phyloP scores from a whole-genome alignment of 2,797 vertebrate genomes.

The Delichon dasypus region DNA sequence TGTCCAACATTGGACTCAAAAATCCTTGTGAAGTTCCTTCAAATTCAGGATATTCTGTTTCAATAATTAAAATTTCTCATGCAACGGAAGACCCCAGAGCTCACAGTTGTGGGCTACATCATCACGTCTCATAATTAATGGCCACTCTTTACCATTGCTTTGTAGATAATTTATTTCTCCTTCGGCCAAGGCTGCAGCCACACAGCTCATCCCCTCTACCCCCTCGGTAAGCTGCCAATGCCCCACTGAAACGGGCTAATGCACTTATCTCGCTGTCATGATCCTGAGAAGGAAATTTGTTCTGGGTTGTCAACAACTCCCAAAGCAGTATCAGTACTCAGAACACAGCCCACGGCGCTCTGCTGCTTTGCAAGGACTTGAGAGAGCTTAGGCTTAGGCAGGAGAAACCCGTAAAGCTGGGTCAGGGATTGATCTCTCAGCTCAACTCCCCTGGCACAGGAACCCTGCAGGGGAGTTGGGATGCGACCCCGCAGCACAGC shows the following conservation, averaged over 20 bases:
- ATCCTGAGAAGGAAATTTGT: not conserved
- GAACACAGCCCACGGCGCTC: fast-evolving
- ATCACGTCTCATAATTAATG: not conserved
- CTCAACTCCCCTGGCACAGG: not conserved
- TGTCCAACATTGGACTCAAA: not conserved
- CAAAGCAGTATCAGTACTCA: not conserved
- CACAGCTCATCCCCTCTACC: not conserved
- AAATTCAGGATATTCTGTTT: not conserved
- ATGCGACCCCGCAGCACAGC: not conserved
- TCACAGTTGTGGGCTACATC: not conserved
- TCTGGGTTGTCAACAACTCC: not conserved
- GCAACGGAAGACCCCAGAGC: not conserved
- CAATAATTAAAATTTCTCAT: not conserved
- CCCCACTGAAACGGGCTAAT: not conserved
- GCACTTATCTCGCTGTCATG: not conserved
- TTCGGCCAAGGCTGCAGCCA: not conserved
- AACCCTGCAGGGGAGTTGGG: not conserved
- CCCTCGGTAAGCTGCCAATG: not conserved
- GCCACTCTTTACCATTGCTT: not conserved
- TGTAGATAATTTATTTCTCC: not conserved
- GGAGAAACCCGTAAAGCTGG: not conserved
- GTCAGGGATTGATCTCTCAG: not conserved
- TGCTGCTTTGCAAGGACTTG: not conserved
- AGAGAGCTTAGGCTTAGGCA: not conserved
- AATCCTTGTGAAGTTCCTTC: not conserved